Evolutionary conservation across 1,140 invertebrate species (phyloP), one percentile per base, ranked within the genome.

Genomic region (Aphis gossypii): DNA sequence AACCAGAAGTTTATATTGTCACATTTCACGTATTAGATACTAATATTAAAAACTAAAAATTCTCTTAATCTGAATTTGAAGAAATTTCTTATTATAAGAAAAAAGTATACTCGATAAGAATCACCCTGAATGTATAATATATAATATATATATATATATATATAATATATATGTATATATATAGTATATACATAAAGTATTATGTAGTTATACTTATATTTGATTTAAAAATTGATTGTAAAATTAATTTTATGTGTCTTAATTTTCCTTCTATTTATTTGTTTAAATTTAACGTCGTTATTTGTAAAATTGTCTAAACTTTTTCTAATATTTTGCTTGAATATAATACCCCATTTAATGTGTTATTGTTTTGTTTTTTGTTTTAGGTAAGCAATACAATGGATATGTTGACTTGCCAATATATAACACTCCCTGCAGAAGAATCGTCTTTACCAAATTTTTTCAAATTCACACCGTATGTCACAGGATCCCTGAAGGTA

Each of bases 401-500:
- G 92, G 92, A 93, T 82, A 86, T 93, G 92, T 93, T 93, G 82
- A 93, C 92, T n/a, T 93, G 92, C 7, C 82, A 84, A n/a, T 93
- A 93, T 41, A 86, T 93, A 54, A 86, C 86, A 86, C 48, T 93
- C 1, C 38, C 89, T 76, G 60, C 60, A 1, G 92, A 93, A 38
- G 82, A 93, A 44, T 54, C 91, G 68, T 14, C 91, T 41, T 84
- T 93, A 25, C 92, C 44, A 30, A 93, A 93, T 93, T 93, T 93
- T 56, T 93, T 93, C 92, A 93, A 56, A 20, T 46, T 93, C 68
- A 18, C 92, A 7, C 51, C 92, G 48, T 93, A 93, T 21, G 92
- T 84, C 92, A 44, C 92, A 20, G 92, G 92, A 84, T 93, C 92
- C 48, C 48, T 93, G 14, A 93, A 93, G 92, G 92, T 93, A 93